Evolutionary conservation across 2,113 vertebrate genomes (phyloP).

Genomic region (Mesembrinibis cayennensis): DNA sequence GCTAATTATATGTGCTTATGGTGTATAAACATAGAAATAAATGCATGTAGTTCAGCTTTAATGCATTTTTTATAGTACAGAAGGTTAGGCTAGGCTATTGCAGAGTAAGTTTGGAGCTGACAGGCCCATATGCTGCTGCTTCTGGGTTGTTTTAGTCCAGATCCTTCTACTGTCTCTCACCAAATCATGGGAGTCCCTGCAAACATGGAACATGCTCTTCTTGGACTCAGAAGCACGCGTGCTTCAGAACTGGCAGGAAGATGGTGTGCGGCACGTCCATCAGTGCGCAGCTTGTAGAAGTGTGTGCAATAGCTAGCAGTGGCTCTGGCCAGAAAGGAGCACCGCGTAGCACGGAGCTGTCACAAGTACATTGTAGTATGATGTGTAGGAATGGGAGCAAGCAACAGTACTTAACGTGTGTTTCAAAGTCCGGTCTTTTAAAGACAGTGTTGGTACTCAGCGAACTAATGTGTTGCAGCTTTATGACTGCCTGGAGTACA

Average conservation of each 20-base stretch:
- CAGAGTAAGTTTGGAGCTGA: conserved; percentile 31
- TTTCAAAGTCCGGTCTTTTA: not conserved
- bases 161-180: conserved; percentile 44
- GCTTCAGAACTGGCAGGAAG: not conserved
- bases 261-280: rapidly evolving
- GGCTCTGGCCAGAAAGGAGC: not conserved
- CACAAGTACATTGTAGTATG: rapidly evolving
- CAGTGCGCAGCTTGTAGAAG: not conserved
- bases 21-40: conserved; percentile 50
- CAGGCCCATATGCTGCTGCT: conserved; percentile 61
- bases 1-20: conserved; percentile 16
- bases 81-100: conserved; percentile 24
- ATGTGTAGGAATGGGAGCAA: not conserved
- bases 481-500: not conserved
- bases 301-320: not conserved
- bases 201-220: not conserved
- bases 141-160: conserved; percentile 46
- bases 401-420: not conserved
- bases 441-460: not conserved
- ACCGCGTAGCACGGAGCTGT: rapidly evolving
- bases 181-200: not conserved
- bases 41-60: conserved; percentile 30
- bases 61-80: conserved; percentile 1
- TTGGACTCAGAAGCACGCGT: not conserved
- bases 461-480: not conserved